Evolutionary conservation across 2,113 vertebrate species (phyloP).

Genomic region (Bungarus multicinctus): DNA sequence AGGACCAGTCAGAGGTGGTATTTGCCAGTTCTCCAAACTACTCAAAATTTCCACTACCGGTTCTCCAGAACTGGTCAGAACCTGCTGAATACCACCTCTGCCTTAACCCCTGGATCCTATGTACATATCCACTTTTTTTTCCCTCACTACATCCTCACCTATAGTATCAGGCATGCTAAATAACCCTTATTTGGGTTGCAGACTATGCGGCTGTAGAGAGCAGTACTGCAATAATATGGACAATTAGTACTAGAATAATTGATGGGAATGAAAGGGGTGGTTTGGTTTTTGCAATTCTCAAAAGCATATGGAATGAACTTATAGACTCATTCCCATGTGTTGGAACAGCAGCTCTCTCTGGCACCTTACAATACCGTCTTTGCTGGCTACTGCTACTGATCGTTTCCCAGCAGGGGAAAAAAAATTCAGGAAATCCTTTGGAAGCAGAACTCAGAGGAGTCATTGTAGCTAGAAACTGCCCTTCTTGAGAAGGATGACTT

Average conservation of each 20-base stretch:
- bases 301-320: neutral
- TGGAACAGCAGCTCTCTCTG: neutral
- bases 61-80: too few relatives aligned
- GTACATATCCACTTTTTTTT: neutral
- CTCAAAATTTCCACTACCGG: too few relatives aligned
- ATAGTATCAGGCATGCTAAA: neutral
- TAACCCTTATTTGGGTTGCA: neutral
- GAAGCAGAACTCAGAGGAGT: neutral
- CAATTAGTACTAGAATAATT: neutral
- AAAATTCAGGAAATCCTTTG: neutral
- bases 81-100: too few relatives aligned
- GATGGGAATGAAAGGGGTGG: too few relatives aligned
- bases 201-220: neutral
- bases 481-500: neutral
- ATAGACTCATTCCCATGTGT: neutral
- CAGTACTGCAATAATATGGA: neutral
- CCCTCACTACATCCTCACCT: neutral
- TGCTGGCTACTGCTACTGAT: neutral
- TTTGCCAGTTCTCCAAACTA: too few relatives aligned
- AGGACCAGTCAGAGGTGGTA: too few relatives aligned
- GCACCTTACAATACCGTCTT: neutral
- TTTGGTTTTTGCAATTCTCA: neutral
- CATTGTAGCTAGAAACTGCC: neutral
- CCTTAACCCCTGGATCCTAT: neutral
- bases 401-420: too few relatives aligned